Evolutionary conservation across 2,113 vertebrate genomes (phyloP).

Genomic region (Catharus bicknelli): DNA sequence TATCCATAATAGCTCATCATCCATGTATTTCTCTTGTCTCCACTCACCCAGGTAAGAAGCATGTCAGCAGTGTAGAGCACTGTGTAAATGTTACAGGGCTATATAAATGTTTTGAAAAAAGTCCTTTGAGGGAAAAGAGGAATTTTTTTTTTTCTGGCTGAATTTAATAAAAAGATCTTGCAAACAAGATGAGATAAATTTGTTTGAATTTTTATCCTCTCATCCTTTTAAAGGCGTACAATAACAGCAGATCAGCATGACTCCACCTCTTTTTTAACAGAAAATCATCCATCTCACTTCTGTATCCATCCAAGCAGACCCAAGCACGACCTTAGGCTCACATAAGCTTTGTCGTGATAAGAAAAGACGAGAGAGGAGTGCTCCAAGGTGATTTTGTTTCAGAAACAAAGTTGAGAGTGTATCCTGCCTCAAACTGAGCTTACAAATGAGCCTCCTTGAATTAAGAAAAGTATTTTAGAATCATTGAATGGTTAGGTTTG

Average conservation of each 20-base stretch:
- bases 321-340: background rate
- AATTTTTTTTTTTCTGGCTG: background rate
- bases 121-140: background rate
- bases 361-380: background rate
- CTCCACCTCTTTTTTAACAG: background rate
- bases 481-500: background rate
- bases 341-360: background rate
- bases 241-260: background rate
- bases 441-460: background rate
- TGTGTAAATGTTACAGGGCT: slow-evolving; percentile 3
- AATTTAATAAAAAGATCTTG: background rate
- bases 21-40: background rate
- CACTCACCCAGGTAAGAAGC: background rate
- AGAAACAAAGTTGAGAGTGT: background rate
- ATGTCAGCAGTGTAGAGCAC: background rate
- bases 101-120: slow-evolving; percentile 12
- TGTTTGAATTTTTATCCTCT: background rate
- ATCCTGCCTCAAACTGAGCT: background rate
- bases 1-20: background rate
- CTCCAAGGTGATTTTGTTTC: background rate
- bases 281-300: background rate
- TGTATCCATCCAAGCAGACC: background rate
- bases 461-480: background rate
- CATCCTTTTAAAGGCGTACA: background rate
- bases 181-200: background rate